A percentile compares a stretch with the other conserved stretches of the same genome.
phyloP scores from a whole-genome alignment of 2,888 invertebrate genomes.

The Baronia brevicornis region DNA sequence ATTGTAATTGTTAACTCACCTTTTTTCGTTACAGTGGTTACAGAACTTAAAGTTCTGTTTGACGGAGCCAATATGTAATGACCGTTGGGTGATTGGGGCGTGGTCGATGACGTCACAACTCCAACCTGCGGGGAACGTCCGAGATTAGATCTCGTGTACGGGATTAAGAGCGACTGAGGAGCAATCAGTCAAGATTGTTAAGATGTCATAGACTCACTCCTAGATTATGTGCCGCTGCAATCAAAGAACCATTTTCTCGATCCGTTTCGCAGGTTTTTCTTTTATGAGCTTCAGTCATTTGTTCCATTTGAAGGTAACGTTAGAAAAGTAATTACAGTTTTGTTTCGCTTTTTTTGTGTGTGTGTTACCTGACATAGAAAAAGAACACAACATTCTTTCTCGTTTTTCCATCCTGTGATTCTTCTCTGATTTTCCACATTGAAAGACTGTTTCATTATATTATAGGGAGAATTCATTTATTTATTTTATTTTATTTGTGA shows the following conservation, averaged over 20 bases:
- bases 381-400: no score
- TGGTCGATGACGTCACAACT: slow-evolving; percentile 52
- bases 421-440: no score
- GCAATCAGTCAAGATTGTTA: slow-evolving; percentile 19
- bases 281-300: slow-evolving; percentile 1
- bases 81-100: slow-evolving; percentile 66
- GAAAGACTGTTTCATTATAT: no score
- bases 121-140: slow-evolving; percentile 31
- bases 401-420: no score
- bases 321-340: no score
- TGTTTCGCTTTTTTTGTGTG: no score
- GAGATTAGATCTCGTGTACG: slow-evolving; percentile 18
- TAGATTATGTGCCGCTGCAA: slow-evolving; percentile 4
- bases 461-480: no score
- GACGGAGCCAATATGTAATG: slow-evolving; percentile 68
- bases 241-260: slow-evolving; percentile 5
- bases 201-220: slow-evolving; percentile 4
- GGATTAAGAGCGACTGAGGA: slow-evolving; percentile 18
- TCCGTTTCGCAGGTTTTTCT: slow-evolving; percentile 4
- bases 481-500: no score
- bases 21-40: slow-evolving; percentile 67
- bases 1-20: slow-evolving; percentile 51
- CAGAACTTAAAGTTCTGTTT: slow-evolving; percentile 52
- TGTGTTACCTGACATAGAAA: no score
- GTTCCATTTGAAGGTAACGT: background rate